Conservation (phyloP, 1,140 invertebrate genomes). For the Pissodes strobi region DNA sequence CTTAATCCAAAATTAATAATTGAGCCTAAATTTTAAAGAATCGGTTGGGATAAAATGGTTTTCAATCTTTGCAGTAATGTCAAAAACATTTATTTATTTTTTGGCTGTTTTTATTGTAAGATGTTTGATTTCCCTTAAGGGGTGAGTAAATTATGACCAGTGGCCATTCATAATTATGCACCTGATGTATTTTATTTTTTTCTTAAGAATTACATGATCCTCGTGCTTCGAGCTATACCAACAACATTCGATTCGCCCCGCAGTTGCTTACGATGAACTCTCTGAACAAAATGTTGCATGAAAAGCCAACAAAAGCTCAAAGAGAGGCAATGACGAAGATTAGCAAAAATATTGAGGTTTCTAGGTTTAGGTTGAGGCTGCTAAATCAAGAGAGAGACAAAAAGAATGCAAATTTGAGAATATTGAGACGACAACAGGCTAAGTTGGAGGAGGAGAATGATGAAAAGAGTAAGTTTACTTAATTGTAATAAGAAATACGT, state of each 20-base stretch:
- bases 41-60: no score
- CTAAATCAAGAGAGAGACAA: conserved; percentile 63
- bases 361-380: conserved; percentile 62
- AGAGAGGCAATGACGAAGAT: conserved; percentile 57
- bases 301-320: conserved; percentile 59
- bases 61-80: no score
- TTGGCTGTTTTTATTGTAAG: no score
- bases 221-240: not conserved
- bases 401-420: conserved; percentile 60
- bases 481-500: no score
- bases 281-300: conserved; percentile 60
- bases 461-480: conserved; percentile 49
- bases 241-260: conserved; percentile 44
- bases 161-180: no score
- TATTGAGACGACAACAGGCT: conserved; percentile 55
- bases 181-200: no score
- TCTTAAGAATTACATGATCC: not conserved
- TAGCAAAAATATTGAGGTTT: conserved; percentile 62
- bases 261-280: conserved; percentile 59
- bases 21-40: no score
- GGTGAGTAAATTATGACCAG: no score
- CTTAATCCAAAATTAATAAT: no score
- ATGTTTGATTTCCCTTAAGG: no score
- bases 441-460: conserved; percentile 52
- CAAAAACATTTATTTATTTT: no score